Percentiles rank a stretch among this genome's conserved stretches.
These are phyloP conservation scores for Mormyrops boulengeri DNA, from an alignment of 2,797 vertebrate genomes.

Conservation along the genomic window DNA sequence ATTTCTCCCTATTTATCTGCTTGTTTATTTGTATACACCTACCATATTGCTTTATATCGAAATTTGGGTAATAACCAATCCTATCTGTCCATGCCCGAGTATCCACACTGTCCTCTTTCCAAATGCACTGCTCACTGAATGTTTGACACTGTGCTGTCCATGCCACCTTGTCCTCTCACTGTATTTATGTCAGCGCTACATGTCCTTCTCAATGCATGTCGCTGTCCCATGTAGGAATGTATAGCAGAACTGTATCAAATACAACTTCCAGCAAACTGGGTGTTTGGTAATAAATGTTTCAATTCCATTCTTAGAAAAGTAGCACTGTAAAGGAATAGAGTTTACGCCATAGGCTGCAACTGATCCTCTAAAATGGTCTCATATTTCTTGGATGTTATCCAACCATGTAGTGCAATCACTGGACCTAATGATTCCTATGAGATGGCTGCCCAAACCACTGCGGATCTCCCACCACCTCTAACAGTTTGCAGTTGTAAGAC, in stretches of 20 bases:
- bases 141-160: not conserved
- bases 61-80: not conserved
- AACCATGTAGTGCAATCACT: not conserved
- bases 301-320: not conserved
- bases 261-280: not conserved
- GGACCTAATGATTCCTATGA: not conserved
- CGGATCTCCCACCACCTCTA: not conserved
- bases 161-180: not conserved
- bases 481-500: not conserved
- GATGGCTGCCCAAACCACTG: not conserved
- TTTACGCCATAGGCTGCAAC: not conserved
- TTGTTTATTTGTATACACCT: not conserved
- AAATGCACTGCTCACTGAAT: not conserved
- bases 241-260: not conserved
- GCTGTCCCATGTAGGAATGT: not conserved
- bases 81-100: not conserved
- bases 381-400: not conserved
- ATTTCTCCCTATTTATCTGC: not conserved
- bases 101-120: not conserved
- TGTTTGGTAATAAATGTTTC: not conserved
- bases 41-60: not conserved
- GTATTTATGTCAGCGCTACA: not conserved
- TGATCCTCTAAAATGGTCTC: not conserved
- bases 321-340: not conserved
- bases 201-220: not conserved